Conservation (phyloP, 2,797 vertebrate genomes). For the Hirundo rustica region DNA sequence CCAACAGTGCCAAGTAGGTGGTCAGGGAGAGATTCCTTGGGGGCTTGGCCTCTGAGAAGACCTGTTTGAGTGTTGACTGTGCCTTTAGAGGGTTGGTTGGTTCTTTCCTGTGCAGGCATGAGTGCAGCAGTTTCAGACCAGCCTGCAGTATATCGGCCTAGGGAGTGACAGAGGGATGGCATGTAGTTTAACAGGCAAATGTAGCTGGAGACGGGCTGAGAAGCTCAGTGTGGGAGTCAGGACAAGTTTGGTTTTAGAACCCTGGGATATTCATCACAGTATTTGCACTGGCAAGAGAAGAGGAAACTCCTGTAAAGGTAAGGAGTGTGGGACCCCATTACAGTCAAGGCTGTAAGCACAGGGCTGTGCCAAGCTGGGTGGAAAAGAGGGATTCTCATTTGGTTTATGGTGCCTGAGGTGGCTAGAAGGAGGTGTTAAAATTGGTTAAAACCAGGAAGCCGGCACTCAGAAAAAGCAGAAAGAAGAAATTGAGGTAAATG, state of each 20-base stretch:
- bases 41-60: not conserved
- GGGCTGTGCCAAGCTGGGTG: not conserved
- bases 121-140: not conserved
- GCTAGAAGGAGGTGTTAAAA: not conserved
- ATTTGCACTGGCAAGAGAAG: not conserved
- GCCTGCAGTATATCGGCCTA: not conserved
- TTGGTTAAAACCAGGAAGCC: not conserved
- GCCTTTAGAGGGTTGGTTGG: not conserved
- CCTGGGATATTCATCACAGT: not conserved
- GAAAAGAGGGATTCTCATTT: not conserved
- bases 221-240: not conserved
- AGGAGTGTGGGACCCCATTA: not conserved
- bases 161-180: not conserved
- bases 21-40: not conserved
- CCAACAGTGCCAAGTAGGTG: accelerated
- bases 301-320: not conserved
- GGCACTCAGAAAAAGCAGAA: not conserved
- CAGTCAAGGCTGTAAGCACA: not conserved
- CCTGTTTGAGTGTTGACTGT: not conserved
- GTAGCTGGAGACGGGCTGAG: not conserved
- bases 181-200: not conserved
- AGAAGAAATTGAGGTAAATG: not conserved
- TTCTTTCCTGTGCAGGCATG: not conserved
- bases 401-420: not conserved
- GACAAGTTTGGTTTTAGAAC: not conserved